These are phyloP conservation scores for Tor tambroides DNA, from an alignment of 2,113 vertebrate species.

Conservation along the genomic window DNA sequence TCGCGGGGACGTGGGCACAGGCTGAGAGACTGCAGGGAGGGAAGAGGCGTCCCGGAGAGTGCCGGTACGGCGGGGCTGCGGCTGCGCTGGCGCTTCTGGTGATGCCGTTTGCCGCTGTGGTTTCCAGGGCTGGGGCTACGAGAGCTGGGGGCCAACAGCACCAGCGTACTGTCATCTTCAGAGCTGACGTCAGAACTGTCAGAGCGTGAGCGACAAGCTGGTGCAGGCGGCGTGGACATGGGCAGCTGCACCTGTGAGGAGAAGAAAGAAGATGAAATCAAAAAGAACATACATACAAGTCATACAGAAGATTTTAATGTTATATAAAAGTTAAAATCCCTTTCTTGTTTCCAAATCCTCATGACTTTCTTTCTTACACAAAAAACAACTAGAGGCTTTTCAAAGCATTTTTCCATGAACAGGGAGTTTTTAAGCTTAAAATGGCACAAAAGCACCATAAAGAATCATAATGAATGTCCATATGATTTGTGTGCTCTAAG, in stretches of 20 bases:
- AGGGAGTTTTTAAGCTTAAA: no score
- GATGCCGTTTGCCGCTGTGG: slow-evolving; percentile 75
- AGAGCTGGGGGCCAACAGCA: slow-evolving; percentile 87
- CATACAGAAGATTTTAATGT: background rate
- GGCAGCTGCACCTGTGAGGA: slow-evolving; percentile 86
- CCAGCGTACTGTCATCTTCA: slow-evolving; percentile 94
- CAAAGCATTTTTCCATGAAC: no score
- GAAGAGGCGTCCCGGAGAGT: slow-evolving; percentile 76
- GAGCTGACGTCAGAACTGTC: slow-evolving; percentile 87
- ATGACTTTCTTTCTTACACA: no score
- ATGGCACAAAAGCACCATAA: no score
- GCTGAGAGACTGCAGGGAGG: slow-evolving; percentile 89
- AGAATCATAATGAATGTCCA: no score
- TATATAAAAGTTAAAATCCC: background rate
- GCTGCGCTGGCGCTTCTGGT: slow-evolving; percentile 79
- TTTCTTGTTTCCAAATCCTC: no score
- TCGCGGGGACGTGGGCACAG: slow-evolving; percentile 83
- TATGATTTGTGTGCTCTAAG: no score
- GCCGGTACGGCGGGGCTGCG: slow-evolving; percentile 84
- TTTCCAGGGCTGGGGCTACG: slow-evolving; percentile 94
- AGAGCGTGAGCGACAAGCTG: slow-evolving; percentile 71
- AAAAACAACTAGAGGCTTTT: no score
- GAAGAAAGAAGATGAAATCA: background rate
- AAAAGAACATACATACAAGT: slow-evolving; percentile 38
- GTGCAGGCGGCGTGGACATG: slow-evolving; percentile 76